These are phyloP conservation scores for Stigmatopora nigra DNA, from an alignment of 2,113 vertebrate species.

Conservation along the genomic window DNA sequence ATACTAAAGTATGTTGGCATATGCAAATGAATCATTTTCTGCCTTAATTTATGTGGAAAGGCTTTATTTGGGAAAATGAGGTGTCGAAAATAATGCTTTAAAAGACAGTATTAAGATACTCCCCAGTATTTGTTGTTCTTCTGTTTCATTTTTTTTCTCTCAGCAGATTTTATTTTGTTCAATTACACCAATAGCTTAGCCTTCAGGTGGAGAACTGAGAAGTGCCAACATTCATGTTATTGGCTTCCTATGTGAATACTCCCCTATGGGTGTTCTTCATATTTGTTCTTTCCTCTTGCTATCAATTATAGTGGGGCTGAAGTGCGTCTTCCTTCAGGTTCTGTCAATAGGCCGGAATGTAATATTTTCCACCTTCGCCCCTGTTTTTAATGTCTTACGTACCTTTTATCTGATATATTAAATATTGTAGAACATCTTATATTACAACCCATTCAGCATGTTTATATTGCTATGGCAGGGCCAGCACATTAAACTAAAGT, in stretches of 20 bases:
- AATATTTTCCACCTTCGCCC: slow-evolving; percentile 16
- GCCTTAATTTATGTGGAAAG: slow-evolving; percentile 58
- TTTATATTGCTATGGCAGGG: neutral
- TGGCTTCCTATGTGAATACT: slow-evolving; percentile 30
- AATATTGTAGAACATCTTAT: neutral
- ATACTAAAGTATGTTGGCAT: slow-evolving; percentile 61
- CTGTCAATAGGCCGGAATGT: slow-evolving; percentile 28
- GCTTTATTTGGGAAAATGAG: slow-evolving; percentile 36
- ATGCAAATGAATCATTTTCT: slow-evolving; percentile 60
- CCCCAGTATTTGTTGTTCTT: slow-evolving; percentile 14
- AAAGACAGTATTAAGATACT: slow-evolving; percentile 45
- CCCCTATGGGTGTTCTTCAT: slow-evolving; percentile 5
- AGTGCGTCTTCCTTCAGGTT: slow-evolving; percentile 31
- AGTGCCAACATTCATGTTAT: slow-evolving; percentile 37
- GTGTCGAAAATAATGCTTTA: slow-evolving; percentile 43
- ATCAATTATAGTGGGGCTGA: slow-evolving; percentile 24
- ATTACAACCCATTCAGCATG: neutral
- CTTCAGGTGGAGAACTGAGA: slow-evolving; percentile 24
- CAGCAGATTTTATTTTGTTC: slow-evolving; percentile 53
- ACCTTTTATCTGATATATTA: slow-evolving; percentile 29
- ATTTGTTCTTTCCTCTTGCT: slow-evolving; percentile 18
- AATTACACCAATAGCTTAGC: slow-evolving; percentile 37
- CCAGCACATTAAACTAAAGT: neutral
- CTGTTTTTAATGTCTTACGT: slow-evolving; percentile 20
- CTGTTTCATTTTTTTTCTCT: slow-evolving; percentile 13